Percentiles rank a stretch among this genome's conserved stretches.
Conservation (phyloP, 2,888 invertebrate species). For the Papilio demoleus region DNA sequence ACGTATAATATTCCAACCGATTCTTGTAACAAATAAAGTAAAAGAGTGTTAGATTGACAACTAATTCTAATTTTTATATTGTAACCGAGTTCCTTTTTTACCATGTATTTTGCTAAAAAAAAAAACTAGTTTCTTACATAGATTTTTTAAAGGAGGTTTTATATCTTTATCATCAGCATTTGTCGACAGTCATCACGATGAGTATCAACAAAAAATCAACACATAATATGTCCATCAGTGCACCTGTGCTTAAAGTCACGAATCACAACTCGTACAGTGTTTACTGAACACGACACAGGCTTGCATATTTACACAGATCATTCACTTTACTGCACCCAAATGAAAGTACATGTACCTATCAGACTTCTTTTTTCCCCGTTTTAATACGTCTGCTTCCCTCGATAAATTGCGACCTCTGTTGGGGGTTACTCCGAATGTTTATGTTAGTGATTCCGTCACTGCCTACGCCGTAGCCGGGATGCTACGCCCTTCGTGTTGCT, state of each 20-base stretch:
- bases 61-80: too few species aligned
- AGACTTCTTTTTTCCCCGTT: slow-evolving; percentile 56
- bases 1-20: background rate
- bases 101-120: too few species aligned
- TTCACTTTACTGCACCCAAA: slow-evolving; percentile 52
- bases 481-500: slow-evolving; percentile 37
- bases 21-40: too few species aligned
- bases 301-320: slow-evolving; percentile 48
- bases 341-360: slow-evolving; percentile 43
- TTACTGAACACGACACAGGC: slow-evolving; percentile 15
- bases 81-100: too few species aligned
- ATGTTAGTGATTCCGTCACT: slow-evolving; percentile 59
- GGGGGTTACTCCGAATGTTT: slow-evolving; percentile 64
- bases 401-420: slow-evolving; percentile 71
- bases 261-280: slow-evolving; percentile 15
- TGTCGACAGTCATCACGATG: background rate
- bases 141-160: too few species aligned
- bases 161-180: background rate
- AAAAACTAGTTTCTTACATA: too few species aligned
- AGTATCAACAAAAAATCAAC: too few species aligned
- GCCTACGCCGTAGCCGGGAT: slow-evolving; percentile 47
- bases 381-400: slow-evolving; percentile 64
- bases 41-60: too few species aligned
- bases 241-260: background rate
- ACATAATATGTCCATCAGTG: slow-evolving; percentile 15